Evolutionary conservation across 2,888 invertebrate genomes (phyloP).

Genomic region (Diadegma fenestrale): DNA sequence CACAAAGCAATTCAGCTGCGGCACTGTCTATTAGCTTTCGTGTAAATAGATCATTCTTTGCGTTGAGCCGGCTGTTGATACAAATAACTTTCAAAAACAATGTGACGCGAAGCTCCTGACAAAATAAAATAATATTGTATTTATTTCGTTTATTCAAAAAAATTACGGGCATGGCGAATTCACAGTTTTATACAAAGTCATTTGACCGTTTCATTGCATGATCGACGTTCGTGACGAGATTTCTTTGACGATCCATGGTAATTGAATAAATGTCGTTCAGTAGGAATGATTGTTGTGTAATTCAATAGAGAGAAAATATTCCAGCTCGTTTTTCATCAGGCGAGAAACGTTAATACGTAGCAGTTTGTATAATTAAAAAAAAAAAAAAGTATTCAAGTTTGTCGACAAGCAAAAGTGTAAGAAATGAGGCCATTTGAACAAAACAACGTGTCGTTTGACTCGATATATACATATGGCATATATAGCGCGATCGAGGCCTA

Average conservation of each 20-base stretch:
- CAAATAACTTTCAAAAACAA: slow-evolving; percentile 17
- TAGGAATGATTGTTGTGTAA: neutral
- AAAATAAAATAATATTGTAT: neutral
- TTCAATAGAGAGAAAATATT: neutral
- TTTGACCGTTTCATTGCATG: too few relatives aligned
- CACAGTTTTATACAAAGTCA: neutral
- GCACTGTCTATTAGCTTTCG: slow-evolving; percentile 6
- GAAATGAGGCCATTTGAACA: slow-evolving; percentile 4
- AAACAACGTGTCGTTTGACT: slow-evolving; percentile 18
- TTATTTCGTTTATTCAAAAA: neutral
- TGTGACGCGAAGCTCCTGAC: too few relatives aligned
- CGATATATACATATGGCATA: slow-evolving; percentile 4
- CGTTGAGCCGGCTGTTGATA: neutral
- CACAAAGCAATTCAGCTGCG: slow-evolving; percentile 58
- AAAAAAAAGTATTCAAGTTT: neutral
- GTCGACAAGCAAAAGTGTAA: slow-evolving; percentile 17
- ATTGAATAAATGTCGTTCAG: neutral
- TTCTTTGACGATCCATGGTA: neutral
- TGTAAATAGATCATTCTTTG: slow-evolving; percentile 1
- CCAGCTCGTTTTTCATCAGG: neutral
- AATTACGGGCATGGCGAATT: too few relatives aligned
- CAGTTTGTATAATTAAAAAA: slow-evolving; percentile 6
- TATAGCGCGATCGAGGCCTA: slow-evolving; percentile 68
- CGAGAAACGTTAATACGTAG: neutral
- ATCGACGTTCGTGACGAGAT: neutral